Evolutionary conservation across 1,140 invertebrate species (phyloP), one percentile per base, ranked within the genome.

Genomic region (Drosophila miranda): DNA sequence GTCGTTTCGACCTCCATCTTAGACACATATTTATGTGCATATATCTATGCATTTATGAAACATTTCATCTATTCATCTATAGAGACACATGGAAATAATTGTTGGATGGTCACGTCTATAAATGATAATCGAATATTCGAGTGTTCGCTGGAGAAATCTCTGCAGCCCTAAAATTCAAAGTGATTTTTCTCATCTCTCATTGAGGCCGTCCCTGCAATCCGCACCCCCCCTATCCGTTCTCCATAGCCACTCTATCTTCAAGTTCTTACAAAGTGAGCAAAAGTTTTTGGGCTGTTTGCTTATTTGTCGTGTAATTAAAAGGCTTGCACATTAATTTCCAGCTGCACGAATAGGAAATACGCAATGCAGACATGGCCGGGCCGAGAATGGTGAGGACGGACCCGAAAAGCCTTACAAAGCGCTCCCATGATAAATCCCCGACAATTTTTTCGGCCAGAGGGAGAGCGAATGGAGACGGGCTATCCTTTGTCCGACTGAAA

Each of bases 241-340:
- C 14, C 26, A 16, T 43, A 7, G 38, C 45, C 60, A 30, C 54
- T 74, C 43, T 60, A 49, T 74, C 52, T 73, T 42, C 41, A 74
- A 74, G 60, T 64, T 74, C 43, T 57, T 23, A 41, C 60, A 56
- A 74, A 74, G 59, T 64, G 62, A 16, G 45, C 50, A 62, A 80
- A 84, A 86, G 51, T 63, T 84, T 76, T 76, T 69, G 59, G 63
- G 58, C 63, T 84, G 75, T 84, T 83, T 83, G 71, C 79, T 83
- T 84, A 75, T 84, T 84, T 84, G 76, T 84, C 76, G 67, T 73
- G 81, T 84, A 84, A 84, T 84, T 84, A 84, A 84, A 84, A 84
- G 81, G 81, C 80, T 76, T 59, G 80, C 76, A 77, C 80, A 84
- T 84, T 84, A 84, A 84, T 84, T 84, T 80, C 61, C 58, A 54